Conservation (phyloP, 1,140 invertebrate genomes). For the Leptinotarsa lineolata region DNA sequence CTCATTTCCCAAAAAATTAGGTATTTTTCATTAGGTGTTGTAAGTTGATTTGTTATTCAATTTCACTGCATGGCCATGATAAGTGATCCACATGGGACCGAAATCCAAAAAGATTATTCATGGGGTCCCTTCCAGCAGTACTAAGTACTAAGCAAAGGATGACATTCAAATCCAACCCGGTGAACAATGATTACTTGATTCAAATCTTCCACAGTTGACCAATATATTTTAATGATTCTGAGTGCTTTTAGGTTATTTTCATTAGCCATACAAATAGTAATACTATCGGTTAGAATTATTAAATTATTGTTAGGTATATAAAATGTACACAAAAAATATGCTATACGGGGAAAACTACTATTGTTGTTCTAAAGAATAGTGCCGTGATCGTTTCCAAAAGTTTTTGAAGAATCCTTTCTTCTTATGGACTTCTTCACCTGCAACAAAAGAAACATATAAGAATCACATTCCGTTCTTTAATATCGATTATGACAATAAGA, state of each 20-base stretch:
- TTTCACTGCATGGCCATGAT: too few relatives aligned
- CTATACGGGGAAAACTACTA: conserved; percentile 46
- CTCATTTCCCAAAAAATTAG: too few relatives aligned
- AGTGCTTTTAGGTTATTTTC: conserved; percentile 24
- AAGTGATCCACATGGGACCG: too few relatives aligned
- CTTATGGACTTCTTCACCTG: conserved; percentile 74
- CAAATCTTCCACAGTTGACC: neutral
- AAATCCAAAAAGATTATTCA: too few relatives aligned
- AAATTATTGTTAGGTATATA: conserved; percentile 43
- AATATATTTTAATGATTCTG: neutral
- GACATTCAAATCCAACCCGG: too few relatives aligned
- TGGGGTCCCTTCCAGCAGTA: too few relatives aligned
- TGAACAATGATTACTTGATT: neutral
- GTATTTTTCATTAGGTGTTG: too few relatives aligned
- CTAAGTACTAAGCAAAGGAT: too few relatives aligned
- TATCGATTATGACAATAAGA: too few relatives aligned
- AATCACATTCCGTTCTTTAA: neutral
- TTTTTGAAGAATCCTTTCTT: conserved; percentile 83
- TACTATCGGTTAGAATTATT: conserved; percentile 44
- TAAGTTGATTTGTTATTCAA: too few relatives aligned
- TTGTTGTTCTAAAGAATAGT: conserved; percentile 81
- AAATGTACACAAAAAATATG: conserved; percentile 45
- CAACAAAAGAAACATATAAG: conserved; percentile 44
- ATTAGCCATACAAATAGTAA: conserved; percentile 44
- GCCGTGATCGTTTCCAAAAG: conserved; percentile 80